A percentile compares a stretch with the other conserved stretches of the same genome.
Conservation (phyloP, 1,140 invertebrate genomes). For the Hetaerina americana region DNA sequence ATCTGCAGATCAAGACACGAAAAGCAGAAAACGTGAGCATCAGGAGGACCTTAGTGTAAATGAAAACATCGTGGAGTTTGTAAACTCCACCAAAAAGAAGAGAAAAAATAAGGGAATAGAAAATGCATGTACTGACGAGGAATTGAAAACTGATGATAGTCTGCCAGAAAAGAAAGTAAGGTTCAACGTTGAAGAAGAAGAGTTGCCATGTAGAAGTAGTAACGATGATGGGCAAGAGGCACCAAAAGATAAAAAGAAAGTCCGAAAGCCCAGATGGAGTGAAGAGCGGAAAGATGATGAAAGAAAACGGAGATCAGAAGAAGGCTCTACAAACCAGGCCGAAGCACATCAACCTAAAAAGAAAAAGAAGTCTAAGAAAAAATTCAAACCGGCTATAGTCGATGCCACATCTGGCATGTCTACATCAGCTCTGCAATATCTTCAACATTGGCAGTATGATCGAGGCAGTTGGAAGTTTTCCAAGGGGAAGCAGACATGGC, state of each 20-base stretch:
- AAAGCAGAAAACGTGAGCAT: no score
- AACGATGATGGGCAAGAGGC: not conserved
- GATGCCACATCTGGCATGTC: not conserved
- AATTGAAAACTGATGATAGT: no score
- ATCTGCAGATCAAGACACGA: no score
- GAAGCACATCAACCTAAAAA: not conserved
- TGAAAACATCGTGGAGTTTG: no score
- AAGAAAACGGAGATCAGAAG: not conserved
- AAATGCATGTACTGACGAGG: no score
- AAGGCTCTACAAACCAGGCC: not conserved
- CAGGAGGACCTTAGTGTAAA: no score
- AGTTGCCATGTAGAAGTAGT: no score
- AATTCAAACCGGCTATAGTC: not conserved
- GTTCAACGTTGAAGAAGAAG: not conserved
- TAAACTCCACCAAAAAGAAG: no score
- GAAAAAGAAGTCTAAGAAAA: not conserved
- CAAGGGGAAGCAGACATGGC: not conserved
- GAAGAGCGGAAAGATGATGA: not conserved
- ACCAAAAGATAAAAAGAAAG: not conserved
- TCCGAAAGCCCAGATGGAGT: not conserved
- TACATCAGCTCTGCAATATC: not conserved
- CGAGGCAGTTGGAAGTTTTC: not conserved
- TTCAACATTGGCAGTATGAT: not conserved
- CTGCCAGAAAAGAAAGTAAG: not conserved
- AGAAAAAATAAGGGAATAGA: no score